Evolutionary conservation across 1,140 invertebrate species (phyloP).

Genomic region (Drosophila pseudoobscura): DNA sequence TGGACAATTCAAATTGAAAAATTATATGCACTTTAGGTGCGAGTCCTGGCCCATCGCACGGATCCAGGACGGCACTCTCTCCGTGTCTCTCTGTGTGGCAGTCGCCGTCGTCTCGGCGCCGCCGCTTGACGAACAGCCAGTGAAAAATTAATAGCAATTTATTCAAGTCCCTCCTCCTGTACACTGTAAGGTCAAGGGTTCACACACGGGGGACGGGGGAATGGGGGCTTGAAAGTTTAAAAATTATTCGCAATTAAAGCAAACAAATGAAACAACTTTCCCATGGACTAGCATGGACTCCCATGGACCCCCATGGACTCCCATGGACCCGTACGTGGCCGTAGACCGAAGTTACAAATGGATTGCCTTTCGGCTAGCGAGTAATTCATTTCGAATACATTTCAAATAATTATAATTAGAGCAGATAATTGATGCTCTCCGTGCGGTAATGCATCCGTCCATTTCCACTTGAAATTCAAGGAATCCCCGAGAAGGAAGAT

Average conservation of each 20-base stretch:
- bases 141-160: constrained; percentile 83
- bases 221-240: constrained; percentile 56
- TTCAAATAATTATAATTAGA: constrained; percentile 51
- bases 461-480: constrained; percentile 6
- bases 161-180: constrained; percentile 53
- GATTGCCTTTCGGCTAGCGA: constrained; percentile 5
- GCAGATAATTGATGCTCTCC: constrained; percentile 1
- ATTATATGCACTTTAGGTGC: constrained; percentile 83
- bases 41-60: constrained; percentile 18
- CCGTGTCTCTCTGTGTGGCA: not conserved
- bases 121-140: constrained; percentile 73
- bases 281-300: not conserved
- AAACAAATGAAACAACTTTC: constrained; percentile 78
- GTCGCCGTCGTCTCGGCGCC: constrained; percentile 63
- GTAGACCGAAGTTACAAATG: constrained; percentile 13
- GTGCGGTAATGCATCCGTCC: too few species aligned
- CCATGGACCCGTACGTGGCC: not conserved
- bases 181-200: constrained; percentile 55
- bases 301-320: not conserved
- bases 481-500: not conserved
- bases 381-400: constrained; percentile 8
- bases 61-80: too few species aligned
- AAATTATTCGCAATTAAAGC: constrained; percentile 79
- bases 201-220: constrained; percentile 3
- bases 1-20: constrained; percentile 81